Percentiles rank a stretch among this genome's conserved stretches.
These are phyloP conservation scores for Pseudomugil tenellus DNA, from an alignment of 2,797 vertebrate genomes.

Conservation along the genomic window DNA sequence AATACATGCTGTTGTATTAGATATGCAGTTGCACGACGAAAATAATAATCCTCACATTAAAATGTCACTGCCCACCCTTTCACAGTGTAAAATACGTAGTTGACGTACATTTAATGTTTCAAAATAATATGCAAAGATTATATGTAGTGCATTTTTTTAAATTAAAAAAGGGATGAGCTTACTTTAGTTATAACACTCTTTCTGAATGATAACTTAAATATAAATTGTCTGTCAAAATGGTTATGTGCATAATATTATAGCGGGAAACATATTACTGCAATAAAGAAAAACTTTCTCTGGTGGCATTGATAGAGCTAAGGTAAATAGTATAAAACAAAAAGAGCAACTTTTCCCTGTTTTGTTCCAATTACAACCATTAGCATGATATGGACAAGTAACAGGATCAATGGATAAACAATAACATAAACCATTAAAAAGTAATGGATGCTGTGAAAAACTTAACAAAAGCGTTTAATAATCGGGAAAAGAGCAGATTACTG, in stretches of 20 bases:
- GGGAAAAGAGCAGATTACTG: slow-evolving; percentile 26
- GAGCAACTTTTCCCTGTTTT: slow-evolving; percentile 50
- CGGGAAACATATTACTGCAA: slow-evolving; percentile 8
- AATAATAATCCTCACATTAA: slow-evolving; percentile 42
- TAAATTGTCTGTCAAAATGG: slow-evolving; percentile 12
- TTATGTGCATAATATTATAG: slow-evolving; percentile 15
- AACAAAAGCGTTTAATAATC: slow-evolving; percentile 32
- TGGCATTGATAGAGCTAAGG: slow-evolving; percentile 15
- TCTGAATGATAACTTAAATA: slow-evolving; percentile 31
- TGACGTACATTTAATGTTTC: not conserved
- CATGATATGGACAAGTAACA: slow-evolving; percentile 60
- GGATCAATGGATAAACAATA: slow-evolving; percentile 52
- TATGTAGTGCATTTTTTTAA: not conserved
- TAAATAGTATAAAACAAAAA: slow-evolving; percentile 47
- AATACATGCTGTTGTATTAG: slow-evolving; percentile 48
- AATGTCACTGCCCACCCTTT: slow-evolving; percentile 20
- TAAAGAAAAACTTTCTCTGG: slow-evolving; percentile 30
- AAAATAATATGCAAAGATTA: not conserved
- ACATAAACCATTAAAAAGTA: slow-evolving; percentile 36
- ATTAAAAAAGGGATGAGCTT: slow-evolving; percentile 17
- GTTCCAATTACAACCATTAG: slow-evolving; percentile 49
- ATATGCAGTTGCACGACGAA: slow-evolving; percentile 38
- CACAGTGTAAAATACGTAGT: slow-evolving; percentile 7
- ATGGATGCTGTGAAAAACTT: slow-evolving; percentile 17
- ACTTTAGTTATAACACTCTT: not conserved